Evolutionary conservation across 2,113 vertebrate species (phyloP).

Genomic region (Otis tarda): DNA sequence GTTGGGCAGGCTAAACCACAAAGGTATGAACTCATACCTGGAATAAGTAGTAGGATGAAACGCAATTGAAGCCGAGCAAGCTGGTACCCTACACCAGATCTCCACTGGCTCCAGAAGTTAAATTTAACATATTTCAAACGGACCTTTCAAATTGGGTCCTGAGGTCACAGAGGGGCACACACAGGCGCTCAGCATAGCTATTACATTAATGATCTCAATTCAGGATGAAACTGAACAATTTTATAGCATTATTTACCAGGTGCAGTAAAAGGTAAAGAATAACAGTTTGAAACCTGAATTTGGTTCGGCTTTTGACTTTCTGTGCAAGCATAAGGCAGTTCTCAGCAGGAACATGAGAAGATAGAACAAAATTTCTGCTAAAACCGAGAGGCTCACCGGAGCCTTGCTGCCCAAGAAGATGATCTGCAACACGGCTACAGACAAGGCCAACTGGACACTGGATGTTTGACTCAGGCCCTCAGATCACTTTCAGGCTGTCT

Average conservation of each 20-base stretch:
- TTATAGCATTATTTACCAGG: neutral
- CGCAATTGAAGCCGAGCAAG: neutral
- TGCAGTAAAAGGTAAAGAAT: neutral
- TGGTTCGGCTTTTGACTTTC: neutral
- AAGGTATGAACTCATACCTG: neutral
- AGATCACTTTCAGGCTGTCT: neutral
- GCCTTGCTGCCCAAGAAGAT: neutral
- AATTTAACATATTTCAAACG: neutral
- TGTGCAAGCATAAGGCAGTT: neutral
- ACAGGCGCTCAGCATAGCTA: neutral
- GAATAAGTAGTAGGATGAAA: neutral
- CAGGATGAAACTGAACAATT: neutral
- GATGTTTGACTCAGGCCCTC: neutral
- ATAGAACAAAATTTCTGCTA: neutral
- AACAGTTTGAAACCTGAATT: neutral
- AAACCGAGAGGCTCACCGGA: neutral
- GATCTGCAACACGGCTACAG: neutral
- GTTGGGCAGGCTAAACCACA: neutral
- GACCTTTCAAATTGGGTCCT: neutral
- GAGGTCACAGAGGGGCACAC: neutral
- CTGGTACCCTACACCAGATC: neutral
- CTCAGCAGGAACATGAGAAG: neutral
- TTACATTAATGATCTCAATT: neutral
- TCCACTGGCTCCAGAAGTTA: neutral
- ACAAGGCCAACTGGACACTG: neutral